Conservation (phyloP, 1,140 invertebrate species). For the Bombus fervidus region DNA sequence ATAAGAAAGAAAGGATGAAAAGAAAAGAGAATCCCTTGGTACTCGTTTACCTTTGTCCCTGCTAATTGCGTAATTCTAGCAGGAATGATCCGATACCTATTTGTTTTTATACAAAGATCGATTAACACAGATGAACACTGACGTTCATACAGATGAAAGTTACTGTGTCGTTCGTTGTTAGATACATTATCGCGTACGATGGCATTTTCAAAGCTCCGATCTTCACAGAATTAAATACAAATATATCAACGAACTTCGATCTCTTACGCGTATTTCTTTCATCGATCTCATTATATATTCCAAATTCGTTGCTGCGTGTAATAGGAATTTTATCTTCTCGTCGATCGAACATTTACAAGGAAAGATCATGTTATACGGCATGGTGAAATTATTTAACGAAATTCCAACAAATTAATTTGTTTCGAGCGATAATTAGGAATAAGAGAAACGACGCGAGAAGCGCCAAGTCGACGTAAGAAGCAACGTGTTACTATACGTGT, state of each 20-base stretch:
- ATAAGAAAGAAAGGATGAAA: not conserved
- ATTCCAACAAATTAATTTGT: not conserved
- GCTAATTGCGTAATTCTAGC: not conserved
- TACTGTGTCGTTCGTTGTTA: not conserved
- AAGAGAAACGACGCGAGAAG: not conserved
- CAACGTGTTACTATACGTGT: conserved; percentile 9
- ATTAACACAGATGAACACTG: not conserved
- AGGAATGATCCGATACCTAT: not conserved
- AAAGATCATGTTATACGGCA: not conserved
- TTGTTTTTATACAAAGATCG: not conserved
- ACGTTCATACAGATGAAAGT: not conserved
- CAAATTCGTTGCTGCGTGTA: not conserved
- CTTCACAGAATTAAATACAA: too few relatives aligned
- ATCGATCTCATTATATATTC: not conserved
- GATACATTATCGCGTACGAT: too few relatives aligned
- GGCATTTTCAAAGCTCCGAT: too few relatives aligned
- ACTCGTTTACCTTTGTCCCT: not conserved
- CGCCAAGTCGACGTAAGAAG: not conserved
- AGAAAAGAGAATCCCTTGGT: not conserved
- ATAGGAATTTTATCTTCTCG: not conserved
- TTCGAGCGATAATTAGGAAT: not conserved
- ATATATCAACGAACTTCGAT: too few relatives aligned
- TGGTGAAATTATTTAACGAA: not conserved
- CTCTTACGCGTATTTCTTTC: not conserved
- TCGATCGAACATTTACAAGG: not conserved